Evolutionary conservation across 2,888 invertebrate genomes (phyloP).

Genomic region (Antheraea assamensis): DNA sequence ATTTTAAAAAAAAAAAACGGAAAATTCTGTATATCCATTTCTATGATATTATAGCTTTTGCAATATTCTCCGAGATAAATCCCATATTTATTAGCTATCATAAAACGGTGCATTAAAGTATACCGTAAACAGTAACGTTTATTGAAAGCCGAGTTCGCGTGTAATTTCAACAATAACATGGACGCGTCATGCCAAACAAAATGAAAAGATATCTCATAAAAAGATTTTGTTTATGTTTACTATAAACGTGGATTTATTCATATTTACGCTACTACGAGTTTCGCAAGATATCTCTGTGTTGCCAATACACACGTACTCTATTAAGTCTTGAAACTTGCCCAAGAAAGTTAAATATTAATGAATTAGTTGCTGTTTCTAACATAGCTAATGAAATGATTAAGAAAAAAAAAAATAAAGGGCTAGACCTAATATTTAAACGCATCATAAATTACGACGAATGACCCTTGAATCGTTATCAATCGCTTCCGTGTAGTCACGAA

Average conservation of each 20-base stretch:
- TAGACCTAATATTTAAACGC: too few relatives aligned
- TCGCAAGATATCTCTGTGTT: not conserved
- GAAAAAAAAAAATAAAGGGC: too few relatives aligned
- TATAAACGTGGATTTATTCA: conserved; percentile 22
- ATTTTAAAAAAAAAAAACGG: not conserved
- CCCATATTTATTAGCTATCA: not conserved
- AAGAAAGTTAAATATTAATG: too few relatives aligned
- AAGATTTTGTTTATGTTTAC: conserved; percentile 29
- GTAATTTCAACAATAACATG: conserved; percentile 27
- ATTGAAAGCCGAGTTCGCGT: conserved; percentile 10
- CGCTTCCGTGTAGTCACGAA: not conserved
- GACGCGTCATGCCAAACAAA: conserved; percentile 27
- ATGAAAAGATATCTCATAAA: conserved; percentile 36
- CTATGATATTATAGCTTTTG: too few relatives aligned
- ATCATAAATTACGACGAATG: not conserved
- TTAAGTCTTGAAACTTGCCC: too few relatives aligned
- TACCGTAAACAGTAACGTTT: conserved; percentile 2
- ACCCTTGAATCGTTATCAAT: not conserved
- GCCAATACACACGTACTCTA: too few relatives aligned
- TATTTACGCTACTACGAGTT: conserved; percentile 4
- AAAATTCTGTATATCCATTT: too few relatives aligned
- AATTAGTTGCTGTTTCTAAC: too few relatives aligned
- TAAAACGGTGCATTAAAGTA: not conserved
- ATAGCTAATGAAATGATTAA: too few relatives aligned
- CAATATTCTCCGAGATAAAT: not conserved